phyloP scores from a whole-genome alignment of 2,113 vertebrate species.

The Galbula dea region DNA sequence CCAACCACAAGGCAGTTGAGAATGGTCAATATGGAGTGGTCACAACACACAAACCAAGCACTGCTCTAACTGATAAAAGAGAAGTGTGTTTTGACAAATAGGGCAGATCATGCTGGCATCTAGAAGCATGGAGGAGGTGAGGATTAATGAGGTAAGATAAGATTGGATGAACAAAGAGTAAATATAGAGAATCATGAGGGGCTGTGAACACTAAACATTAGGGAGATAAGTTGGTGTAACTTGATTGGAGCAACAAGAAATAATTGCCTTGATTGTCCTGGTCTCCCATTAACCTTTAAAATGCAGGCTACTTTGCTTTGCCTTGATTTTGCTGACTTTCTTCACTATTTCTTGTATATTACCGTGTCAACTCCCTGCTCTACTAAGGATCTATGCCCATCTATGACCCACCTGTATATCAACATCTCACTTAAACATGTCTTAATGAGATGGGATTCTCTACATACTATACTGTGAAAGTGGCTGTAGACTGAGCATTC shows the following conservation, averaged over 20 bases:
- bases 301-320: neutral
- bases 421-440: neutral
- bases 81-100: neutral
- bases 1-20: neutral
- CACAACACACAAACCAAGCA: rapidly evolving
- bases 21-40: rapidly evolving
- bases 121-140: neutral
- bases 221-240: neutral
- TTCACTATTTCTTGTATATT: neutral
- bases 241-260: neutral
- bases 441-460: neutral
- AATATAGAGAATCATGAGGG: neutral
- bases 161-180: neutral
- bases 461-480: rapidly evolving
- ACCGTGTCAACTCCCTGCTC: neutral
- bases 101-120: neutral
- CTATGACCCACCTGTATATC: neutral
- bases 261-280: neutral
- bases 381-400: neutral
- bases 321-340: neutral
- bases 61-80: neutral
- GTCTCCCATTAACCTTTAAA: neutral
- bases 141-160: neutral
- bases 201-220: neutral
- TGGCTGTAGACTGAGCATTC: neutral